Conservation (phyloP, 2,888 invertebrate species). For the Drosophila nr. perissopoda region DNA sequence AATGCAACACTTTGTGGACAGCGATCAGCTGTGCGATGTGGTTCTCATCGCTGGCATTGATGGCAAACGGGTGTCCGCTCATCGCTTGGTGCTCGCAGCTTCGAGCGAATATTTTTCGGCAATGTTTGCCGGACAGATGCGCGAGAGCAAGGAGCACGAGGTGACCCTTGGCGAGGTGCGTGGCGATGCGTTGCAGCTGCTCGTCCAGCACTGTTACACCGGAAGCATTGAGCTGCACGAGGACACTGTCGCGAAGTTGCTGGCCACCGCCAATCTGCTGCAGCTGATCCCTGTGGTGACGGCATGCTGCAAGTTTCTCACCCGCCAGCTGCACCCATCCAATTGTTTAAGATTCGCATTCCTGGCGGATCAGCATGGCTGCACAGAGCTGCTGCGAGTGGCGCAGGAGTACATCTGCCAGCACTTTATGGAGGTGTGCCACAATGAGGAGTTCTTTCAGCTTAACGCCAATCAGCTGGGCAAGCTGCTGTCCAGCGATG, state of each 20-base stretch:
- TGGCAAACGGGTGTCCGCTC: constrained; percentile 91
- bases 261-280: constrained; percentile 94
- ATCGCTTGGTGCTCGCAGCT: constrained; percentile 85
- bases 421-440: constrained; percentile 79
- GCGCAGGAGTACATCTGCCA: constrained; percentile 94
- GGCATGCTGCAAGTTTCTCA: constrained; percentile 95
- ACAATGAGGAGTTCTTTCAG: too few species aligned
- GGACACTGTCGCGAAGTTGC: constrained; percentile 93
- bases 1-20: too few species aligned
- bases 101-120: too few species aligned
- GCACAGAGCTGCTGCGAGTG: constrained; percentile 91
- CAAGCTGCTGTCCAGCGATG: too few species aligned
- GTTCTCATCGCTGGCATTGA: constrained; percentile 74
- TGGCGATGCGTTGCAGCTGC: too few species aligned
- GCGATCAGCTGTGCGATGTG: too few species aligned
- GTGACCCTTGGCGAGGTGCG: too few species aligned
- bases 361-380: constrained; percentile 96
- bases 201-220: too few species aligned
- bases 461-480: too few species aligned
- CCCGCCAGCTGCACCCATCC: constrained; percentile 92
- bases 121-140: too few species aligned
- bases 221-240: constrained; percentile 87
- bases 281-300: constrained; percentile 94
- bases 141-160: too few species aligned
- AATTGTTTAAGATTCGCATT: constrained; percentile 97